A percentile compares a stretch with the other conserved stretches of the same genome.
Conservation (phyloP, 2,888 invertebrate genomes). For the Nemapogon koenigi region DNA sequence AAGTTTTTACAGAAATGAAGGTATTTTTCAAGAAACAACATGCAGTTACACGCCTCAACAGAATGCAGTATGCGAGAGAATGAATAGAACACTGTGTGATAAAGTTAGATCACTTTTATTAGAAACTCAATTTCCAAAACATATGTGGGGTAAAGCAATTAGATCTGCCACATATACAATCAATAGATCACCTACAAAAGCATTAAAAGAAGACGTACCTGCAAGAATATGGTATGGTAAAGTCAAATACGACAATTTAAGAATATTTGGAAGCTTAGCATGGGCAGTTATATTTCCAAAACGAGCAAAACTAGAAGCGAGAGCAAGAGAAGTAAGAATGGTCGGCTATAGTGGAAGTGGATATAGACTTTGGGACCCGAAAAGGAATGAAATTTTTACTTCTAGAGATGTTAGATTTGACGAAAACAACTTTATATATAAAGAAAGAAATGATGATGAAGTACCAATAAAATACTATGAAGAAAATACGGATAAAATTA, state of each 20-base stretch:
- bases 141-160: conserved; percentile 12
- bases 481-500: conserved; percentile 7
- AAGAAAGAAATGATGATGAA: no score
- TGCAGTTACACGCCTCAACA: conserved; percentile 9
- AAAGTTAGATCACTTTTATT: conserved; percentile 8
- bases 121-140: conserved; percentile 10
- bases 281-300: conserved; percentile 5
- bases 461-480: not conserved
- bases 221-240: conserved; percentile 6
- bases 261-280: conserved; percentile 6
- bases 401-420: conserved; percentile 12
- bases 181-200: conserved; percentile 10
- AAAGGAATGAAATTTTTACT: conserved; percentile 3
- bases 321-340: conserved; percentile 1
- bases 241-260: conserved; percentile 6
- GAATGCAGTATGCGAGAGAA: conserved; percentile 11
- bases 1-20: conserved; percentile 6
- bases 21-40: conserved; percentile 7
- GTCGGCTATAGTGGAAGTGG: conserved; percentile 6
- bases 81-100: conserved; percentile 12
- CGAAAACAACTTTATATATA: conserved; percentile 5
- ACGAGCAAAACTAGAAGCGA: conserved; percentile 6
- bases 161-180: conserved; percentile 8
- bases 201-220: conserved; percentile 5
- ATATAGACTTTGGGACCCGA: conserved; percentile 12